Base-by-base conservation (phyloP, 2,113 vertebrate species). In the Pomatostomus ruficeps region DNA sequence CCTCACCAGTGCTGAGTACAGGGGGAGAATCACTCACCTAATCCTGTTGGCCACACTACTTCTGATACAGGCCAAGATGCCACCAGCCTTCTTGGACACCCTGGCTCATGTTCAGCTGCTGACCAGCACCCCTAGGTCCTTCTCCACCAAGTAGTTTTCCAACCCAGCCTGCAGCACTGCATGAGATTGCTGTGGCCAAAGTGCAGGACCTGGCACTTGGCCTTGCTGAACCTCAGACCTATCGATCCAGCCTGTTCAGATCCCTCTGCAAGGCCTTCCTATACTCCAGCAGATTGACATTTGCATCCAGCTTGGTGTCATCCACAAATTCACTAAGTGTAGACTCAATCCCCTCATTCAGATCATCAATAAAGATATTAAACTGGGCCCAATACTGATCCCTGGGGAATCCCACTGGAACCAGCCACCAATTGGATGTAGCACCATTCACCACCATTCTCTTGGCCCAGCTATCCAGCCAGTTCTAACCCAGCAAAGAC, bases 101-200 rank as follows among this genome's bases (percentile, higher is more conserved):
- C 51, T 45, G 19, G 33, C 23, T 81, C 38, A 58, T 24, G 33
- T 38, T 28, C 43, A 43, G 51, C 36, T 28, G 33, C n/a, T 65
- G 33, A 80, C 23, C 23, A 66, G 36, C 16, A 52, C 1, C 3
- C 12, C 7, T 28, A 14, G 19, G 6, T 58, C 51, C 15, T 66
- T 51, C 43, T n/a, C 15, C 0, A 0, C 19, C 21, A 33, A 23
- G 24, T 15, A 33, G 11, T 36, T 58, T 73, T 66, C 38, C 67
- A 66, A 33, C 12, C 6, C 4, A n/a, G 11, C n/a, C 45, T 67
- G 23, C 21, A 67, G n/a, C 0, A 0, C 28, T 58, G 19, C 52
- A 46, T 21, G 20, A 58, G 6, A 21, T 25, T 45, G 16, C 25
- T 52, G n/a, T 11, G 21, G 24, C 29, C 16, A 2, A 81, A 74